A percentile compares a stretch with the other conserved stretches of the same genome.
Conservation (phyloP, 2,113 vertebrate genomes). For the Thinocorus orbignyianus region DNA sequence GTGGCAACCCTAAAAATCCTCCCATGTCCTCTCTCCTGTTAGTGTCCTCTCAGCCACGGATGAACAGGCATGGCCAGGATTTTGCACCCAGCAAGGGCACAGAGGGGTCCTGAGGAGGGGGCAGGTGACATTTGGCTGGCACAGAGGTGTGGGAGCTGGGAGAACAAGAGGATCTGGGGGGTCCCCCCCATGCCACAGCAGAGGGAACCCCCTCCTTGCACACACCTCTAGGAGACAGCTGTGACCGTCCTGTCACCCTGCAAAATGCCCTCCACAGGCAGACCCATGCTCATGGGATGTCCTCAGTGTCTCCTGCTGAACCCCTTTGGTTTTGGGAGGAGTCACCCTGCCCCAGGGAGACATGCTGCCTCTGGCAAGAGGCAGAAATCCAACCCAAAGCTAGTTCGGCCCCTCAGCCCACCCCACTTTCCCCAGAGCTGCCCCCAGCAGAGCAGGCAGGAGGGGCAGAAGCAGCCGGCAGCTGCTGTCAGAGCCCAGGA, state of each 20-base stretch:
- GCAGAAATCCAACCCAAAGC: neutral
- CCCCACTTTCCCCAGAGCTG: fast-evolving
- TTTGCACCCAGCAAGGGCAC: too few relatives aligned
- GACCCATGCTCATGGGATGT: neutral
- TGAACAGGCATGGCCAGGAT: too few relatives aligned
- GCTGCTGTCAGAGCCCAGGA: neutral
- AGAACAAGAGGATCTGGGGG: neutral
- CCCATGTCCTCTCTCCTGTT: fast-evolving
- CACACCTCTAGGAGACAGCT: neutral
- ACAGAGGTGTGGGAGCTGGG: neutral
- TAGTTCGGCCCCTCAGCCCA: neutral
- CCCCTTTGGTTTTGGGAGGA: neutral
- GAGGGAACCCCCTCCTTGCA: neutral
- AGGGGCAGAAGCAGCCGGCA: neutral
- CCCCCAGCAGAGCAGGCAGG: neutral
- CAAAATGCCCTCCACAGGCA: neutral
- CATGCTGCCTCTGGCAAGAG: neutral
- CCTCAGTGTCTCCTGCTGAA: neutral
- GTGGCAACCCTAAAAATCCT: neutral
- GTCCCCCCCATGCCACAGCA: neutral
- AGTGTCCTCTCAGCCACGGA: too few relatives aligned
- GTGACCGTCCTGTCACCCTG: neutral
- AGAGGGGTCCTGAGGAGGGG: too few relatives aligned
- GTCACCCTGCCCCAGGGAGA: neutral
- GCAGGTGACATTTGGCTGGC: too few relatives aligned